Evolutionary conservation across 2,888 invertebrate genomes (phyloP).

Genomic region (Tiliacea aurago): DNA sequence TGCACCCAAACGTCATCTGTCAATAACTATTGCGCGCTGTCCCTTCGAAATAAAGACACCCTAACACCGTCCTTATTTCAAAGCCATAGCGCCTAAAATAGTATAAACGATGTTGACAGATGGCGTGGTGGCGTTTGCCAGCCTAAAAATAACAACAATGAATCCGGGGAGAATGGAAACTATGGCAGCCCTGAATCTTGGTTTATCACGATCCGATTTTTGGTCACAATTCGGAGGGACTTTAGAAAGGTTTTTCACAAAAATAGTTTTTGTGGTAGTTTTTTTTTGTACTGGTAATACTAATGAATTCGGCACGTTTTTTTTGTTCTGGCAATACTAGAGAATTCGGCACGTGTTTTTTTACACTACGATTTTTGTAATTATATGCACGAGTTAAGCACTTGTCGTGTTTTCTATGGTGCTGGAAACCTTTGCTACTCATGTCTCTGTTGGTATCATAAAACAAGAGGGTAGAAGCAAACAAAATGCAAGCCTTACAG

Average conservation of each 20-base stretch:
- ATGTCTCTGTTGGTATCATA: background rate
- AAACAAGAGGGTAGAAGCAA: background rate
- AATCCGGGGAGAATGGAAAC: slow-evolving; percentile 69
- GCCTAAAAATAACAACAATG: slow-evolving; percentile 52
- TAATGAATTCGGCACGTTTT: background rate
- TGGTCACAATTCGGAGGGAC: slow-evolving; percentile 67
- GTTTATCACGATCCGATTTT: slow-evolving; percentile 68
- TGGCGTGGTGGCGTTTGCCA: slow-evolving; percentile 60
- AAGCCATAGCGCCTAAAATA: slow-evolving; percentile 47
- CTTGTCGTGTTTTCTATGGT: background rate
- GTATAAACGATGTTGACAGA: slow-evolving; percentile 68
- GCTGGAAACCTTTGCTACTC: background rate
- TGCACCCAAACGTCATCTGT: slow-evolving; percentile 52
- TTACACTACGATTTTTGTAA: slow-evolving; percentile 23
- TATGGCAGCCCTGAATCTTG: slow-evolving; percentile 69
- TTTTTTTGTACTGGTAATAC: slow-evolving; percentile 16
- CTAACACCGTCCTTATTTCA: slow-evolving; percentile 24
- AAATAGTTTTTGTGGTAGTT: slow-evolving; percentile 31
- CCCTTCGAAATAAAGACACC: slow-evolving; percentile 24
- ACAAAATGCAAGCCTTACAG: too few species aligned
- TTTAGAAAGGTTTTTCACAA: slow-evolving; percentile 63
- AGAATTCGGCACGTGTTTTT: slow-evolving; percentile 11
- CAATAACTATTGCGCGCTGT: slow-evolving; percentile 41
- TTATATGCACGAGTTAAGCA: slow-evolving; percentile 16
- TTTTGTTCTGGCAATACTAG: slow-evolving; percentile 13